Base-by-base conservation (phyloP, 2,113 vertebrate genomes). In the Calidris pugnax region DNA sequence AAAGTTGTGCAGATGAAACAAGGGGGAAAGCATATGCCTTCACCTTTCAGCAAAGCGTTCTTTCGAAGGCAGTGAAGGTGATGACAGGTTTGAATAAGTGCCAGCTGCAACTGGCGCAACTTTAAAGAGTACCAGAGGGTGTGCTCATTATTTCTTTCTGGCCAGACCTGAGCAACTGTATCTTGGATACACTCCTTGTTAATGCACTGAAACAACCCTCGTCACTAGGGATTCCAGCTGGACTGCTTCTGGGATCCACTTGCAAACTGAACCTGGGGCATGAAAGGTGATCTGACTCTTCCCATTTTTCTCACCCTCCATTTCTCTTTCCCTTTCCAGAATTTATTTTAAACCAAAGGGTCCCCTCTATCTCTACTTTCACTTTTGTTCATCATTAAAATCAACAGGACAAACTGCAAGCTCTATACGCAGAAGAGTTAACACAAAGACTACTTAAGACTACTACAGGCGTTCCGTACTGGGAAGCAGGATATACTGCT, bases 71-170 rank as follows among this genome's bases (percentile, higher is more conserved):
- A 77, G 43, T 4, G 50, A 90, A 84, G 90, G 63, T 76, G 92
- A 91, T 75, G 96, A 95, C 55, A 88, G 26, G 30, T 68, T 97
- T 97, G 94, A 95, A 15, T 73, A 62, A 64, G 24, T 74, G 80
- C 73, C 81, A 87, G 67, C 64, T 95, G 62, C 53, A 81, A 86
- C 63, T 55, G 77, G 63, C 12, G 2, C 63, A 97, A 81, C 56
- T 97, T 96, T 90, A 90, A 83, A 88, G 85, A 86, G 35, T 30
- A 89, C 14, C 30, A 93, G 89, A 79, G 35, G 21, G 50, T 27
- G 72, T 76, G 32, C 77, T 95, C 14, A 1, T 76, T 94, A 78
- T 82, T 95, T 77, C 87, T 95, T 93, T 87, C 87, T 88, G 47
- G 28, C 73, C 78, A 73, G 85, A 90, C 90, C 41, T 84, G 90